phyloP scores from a whole-genome alignment of 2,797 vertebrate species.

The Carduelis carduelis region DNA sequence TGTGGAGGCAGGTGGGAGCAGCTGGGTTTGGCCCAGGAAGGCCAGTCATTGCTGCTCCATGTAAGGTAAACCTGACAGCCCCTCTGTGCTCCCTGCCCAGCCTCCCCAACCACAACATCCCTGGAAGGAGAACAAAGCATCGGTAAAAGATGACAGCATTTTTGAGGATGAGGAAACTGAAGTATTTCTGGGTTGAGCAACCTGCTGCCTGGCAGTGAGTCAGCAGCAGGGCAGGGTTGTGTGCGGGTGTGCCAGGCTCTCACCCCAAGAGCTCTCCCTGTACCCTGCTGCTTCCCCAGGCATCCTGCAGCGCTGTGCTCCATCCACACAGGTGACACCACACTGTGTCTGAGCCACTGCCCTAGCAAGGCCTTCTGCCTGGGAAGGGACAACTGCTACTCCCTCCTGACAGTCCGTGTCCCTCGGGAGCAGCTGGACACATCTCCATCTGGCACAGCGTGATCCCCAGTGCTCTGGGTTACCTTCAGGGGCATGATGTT shows the following conservation, averaged over 20 bases:
- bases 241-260: background rate
- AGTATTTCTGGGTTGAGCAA: conserved; percentile 8
- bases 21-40: background rate
- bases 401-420: accelerated
- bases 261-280: background rate
- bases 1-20: background rate
- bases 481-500: conserved; percentile 98
- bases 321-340: accelerated
- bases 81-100: accelerated
- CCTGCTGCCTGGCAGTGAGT: background rate
- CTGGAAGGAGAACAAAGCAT: conserved; percentile 35
- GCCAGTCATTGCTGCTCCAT: background rate
- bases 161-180: background rate
- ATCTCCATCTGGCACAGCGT: accelerated
- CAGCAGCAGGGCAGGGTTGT: background rate
- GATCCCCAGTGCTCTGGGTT: accelerated
- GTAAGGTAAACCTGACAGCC: background rate
- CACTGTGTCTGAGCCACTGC: background rate
- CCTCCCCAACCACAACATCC: background rate
- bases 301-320: accelerated
- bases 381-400: accelerated
- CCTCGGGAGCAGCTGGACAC: background rate
- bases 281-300: accelerated
- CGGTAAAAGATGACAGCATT: background rate
- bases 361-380: background rate